Conservation (phyloP, 2,888 invertebrate genomes). For the Ectropis crepuscularia region DNA sequence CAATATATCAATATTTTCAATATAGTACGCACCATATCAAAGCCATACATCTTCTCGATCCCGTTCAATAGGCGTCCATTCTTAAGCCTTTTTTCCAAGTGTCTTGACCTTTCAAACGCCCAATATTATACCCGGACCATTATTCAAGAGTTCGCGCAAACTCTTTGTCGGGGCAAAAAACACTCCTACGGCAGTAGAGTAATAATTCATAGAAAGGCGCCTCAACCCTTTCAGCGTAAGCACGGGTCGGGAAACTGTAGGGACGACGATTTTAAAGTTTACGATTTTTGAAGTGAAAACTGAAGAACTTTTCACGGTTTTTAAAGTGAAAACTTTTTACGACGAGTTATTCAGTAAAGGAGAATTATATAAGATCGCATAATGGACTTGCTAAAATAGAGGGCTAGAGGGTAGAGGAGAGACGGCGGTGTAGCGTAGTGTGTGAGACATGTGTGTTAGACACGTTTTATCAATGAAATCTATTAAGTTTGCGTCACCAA, state of each 20-base stretch:
- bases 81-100: slow-evolving; percentile 20
- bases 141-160: slow-evolving; percentile 23
- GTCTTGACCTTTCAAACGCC: slow-evolving; percentile 27
- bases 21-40: neutral
- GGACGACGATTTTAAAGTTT: neutral
- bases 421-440: too few species aligned
- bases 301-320: slow-evolving; percentile 12
- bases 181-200: slow-evolving; percentile 22
- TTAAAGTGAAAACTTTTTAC: neutral
- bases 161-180: slow-evolving; percentile 31
- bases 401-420: too few species aligned
- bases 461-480: too few species aligned
- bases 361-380: too few species aligned
- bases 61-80: slow-evolving; percentile 1
- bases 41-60: slow-evolving; percentile 1
- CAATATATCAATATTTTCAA: neutral
- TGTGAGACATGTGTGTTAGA: too few species aligned
- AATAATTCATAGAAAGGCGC: slow-evolving; percentile 38
- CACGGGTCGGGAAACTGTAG: neutral
- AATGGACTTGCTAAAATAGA: too few species aligned
- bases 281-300: slow-evolving; percentile 8
- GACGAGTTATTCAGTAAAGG: too few species aligned
- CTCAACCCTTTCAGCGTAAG: slow-evolving; percentile 34
- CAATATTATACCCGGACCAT: slow-evolving; percentile 23
- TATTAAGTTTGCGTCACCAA: too few species aligned